phyloP scores from a whole-genome alignment of 2,113 vertebrate genomes.

The Phrynosoma blainvillii region DNA sequence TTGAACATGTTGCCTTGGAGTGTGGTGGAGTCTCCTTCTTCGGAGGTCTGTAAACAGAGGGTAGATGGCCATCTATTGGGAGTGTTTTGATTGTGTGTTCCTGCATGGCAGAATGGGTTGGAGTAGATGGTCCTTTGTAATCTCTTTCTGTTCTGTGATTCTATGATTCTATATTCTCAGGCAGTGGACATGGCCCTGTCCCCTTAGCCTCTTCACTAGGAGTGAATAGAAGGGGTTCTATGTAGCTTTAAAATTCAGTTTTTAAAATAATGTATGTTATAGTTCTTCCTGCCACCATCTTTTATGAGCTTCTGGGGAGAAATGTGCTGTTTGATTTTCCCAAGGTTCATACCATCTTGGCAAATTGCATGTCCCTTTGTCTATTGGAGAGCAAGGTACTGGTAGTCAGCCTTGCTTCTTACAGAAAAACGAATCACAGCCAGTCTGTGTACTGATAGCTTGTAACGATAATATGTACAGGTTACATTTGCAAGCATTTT shows the following conservation, averaged over 20 bases:
- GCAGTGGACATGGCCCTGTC: too few relatives aligned
- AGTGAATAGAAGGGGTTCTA: not conserved
- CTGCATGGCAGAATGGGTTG: too few relatives aligned
- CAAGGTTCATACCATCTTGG: not conserved
- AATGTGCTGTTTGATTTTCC: not conserved
- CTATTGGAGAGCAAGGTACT: not conserved
- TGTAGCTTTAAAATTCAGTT: not conserved
- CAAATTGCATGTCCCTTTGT: not conserved
- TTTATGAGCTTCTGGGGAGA: not conserved
- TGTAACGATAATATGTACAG: conserved; percentile 6
- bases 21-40: too few relatives aligned
- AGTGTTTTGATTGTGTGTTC: too few relatives aligned
- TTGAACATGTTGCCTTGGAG: too few relatives aligned
- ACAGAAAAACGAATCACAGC: not conserved
- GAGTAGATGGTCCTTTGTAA: too few relatives aligned
- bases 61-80: too few relatives aligned
- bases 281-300: not conserved
- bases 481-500: conserved; percentile 32
- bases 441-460: not conserved
- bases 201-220: not conserved
- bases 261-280: not conserved
- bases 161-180: too few relatives aligned
- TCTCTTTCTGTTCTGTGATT: too few relatives aligned
- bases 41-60: too few relatives aligned
- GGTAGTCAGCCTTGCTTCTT: not conserved